Base-by-base conservation (phyloP, 2,113 vertebrate species). In the Perca schrenkii region DNA sequence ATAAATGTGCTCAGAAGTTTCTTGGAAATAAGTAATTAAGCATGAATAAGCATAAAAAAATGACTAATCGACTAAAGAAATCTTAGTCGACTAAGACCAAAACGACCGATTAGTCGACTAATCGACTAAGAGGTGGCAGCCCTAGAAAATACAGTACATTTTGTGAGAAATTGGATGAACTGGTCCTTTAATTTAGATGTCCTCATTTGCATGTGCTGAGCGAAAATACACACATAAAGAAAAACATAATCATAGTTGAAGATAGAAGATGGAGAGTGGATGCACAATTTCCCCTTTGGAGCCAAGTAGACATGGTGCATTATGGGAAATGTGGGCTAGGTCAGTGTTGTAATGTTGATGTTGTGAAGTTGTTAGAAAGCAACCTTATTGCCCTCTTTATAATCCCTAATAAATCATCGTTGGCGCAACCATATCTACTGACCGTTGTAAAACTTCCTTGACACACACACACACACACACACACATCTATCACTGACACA, bases 351-450 rank as follows among this genome's bases (percentile, higher is more conserved):
- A 28, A 28, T 28, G 28, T 28, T 28, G 28, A 28, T 28, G 28
- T 28, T 28, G 28, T 43, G 31, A 3, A 52, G 13, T 60, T 50
- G 21, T 64, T 22, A 56, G 25, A 71, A 21, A 70, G 22, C 21
- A 49, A 16, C 49, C 10, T 14, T 47, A 46, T n/a, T 49, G 36
- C 58, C 16, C 14, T 40, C 3, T 31, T 67, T 34, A 70, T 25
- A 46, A 50, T 66, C 54, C 7, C 14, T 43, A 19, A 49, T 53
- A 52, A 74, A 75, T 80, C 56, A 43, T 34, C n/a, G 49, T 47
- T 67, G 17, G 25, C 12, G 17, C 13, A 60, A 34, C 3, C 5
- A n/a, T 65, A 52, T 36, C 25, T 22, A 7, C 47, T 2, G 10
- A 28, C 52, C 52, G 40, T 16, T 11, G 0, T 10, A 40, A 60